A percentile compares a stretch with the other conserved stretches of the same genome.
Conservation (phyloP, 2,888 invertebrate species). For the Neria commutata region DNA sequence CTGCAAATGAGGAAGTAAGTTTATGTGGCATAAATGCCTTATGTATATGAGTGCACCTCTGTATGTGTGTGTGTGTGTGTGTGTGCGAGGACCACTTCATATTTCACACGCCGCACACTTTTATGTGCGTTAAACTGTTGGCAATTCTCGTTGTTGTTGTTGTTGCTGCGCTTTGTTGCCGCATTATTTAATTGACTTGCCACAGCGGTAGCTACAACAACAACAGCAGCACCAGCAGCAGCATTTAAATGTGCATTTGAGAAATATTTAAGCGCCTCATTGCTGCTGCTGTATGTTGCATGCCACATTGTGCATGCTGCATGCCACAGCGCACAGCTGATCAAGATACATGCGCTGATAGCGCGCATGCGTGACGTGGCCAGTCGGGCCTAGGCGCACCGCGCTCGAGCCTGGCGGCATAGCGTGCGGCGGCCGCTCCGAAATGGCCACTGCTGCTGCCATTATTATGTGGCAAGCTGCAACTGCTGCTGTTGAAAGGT, state of each 20-base stretch:
- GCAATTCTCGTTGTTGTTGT: not conserved
- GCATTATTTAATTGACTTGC: slow-evolving; percentile 53
- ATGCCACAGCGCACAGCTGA: slow-evolving; percentile 11
- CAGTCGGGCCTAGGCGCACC: not conserved
- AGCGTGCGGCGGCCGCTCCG: not conserved
- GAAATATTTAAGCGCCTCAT: not conserved
- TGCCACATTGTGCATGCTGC: no score
- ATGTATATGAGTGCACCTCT: no score
- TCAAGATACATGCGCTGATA: slow-evolving; percentile 24
- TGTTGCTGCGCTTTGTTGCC: slow-evolving; percentile 28
- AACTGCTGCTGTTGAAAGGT: not conserved
- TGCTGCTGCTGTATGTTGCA: no score
- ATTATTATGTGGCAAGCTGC: no score
- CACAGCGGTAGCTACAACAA: not conserved
- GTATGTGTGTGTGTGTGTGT: no score
- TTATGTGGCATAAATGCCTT: no score
- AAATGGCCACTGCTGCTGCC: no score
- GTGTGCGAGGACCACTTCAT: no score
- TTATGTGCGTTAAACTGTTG: no score
- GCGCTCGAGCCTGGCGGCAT: not conserved
- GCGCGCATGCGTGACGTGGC: slow-evolving; percentile 7
- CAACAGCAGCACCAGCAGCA: not conserved
- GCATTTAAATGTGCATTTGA: no score
- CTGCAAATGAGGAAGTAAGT: not conserved
- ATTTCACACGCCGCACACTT: no score